Evolutionary conservation across 2,113 vertebrate species (phyloP), one percentile per base, ranked within the genome.

Genomic region (Psephotus haematonotus): DNA sequence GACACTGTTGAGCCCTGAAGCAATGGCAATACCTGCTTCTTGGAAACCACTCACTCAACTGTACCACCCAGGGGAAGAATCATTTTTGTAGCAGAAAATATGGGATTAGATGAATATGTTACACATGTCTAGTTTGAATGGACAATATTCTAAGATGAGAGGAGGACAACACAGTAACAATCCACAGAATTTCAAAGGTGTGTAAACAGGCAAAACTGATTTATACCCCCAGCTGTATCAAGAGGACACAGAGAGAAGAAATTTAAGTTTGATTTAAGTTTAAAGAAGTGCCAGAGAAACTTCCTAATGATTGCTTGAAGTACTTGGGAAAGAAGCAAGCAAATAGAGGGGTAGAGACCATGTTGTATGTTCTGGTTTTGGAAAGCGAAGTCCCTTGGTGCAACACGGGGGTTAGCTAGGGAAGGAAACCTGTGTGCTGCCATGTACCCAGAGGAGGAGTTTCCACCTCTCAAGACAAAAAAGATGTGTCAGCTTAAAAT

Each of bases 71-170:
- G 27, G 29, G 52, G 11, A 84, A 87, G 33, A 85, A 80, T 24
- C 8, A 55, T 27, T 71, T 93, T 25, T 39, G 3, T 2, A 77
- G 41, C 62, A 57, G 20, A 59, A 76, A 60, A 88, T 70, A 22
- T 87, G 60, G 75, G 29, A 75, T 82, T 24, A 82, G 57, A 25
- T 35, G 7, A 79, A 68, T 64, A 64, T 39, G 81, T 86, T 65
- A 62, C 10, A 41, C 62, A 7, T 28, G 33, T 39, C 55, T 55
- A 76, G 33, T 49, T 60, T 50, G 29, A 75, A 23, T 60, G 84
- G 75, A 87, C 70, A 93, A 35, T 84, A 74, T 81, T 87, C 47
- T 27, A 85, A 75, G 74, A 81, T 11, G 13, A 91, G 27, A 63
- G 43, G 20, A 87, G 25, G 24, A 78, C 33, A 64, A 55, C 35